Percentiles rank a stretch among this genome's conserved stretches.
phyloP scores from a whole-genome alignment of 1,140 invertebrate species.

The Dinoponera quadriceps region DNA sequence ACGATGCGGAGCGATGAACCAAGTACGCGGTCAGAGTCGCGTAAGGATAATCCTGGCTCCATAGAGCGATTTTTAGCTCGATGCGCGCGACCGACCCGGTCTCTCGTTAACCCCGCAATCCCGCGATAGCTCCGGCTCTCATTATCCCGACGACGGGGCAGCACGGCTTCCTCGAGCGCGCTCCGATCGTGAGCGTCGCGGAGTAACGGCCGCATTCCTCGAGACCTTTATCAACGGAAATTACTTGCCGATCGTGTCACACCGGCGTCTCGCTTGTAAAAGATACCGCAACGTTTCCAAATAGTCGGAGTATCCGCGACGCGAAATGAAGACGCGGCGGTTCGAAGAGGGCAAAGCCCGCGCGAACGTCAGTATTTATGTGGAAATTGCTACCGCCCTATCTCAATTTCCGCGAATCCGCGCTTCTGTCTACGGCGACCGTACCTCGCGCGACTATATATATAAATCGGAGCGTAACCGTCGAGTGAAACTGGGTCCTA shows the following conservation, averaged over 20 bases:
- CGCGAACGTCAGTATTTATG: neutral
- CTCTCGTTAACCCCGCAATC: conserved; percentile 62
- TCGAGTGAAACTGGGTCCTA: conserved; percentile 72
- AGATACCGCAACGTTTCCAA: conserved; percentile 35
- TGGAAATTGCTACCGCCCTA: conserved; percentile 21
- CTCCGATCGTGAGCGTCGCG: conserved; percentile 27
- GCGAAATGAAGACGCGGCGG: conserved; percentile 27
- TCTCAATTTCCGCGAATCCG: conserved; percentile 11
- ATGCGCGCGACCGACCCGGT: conserved; percentile 40
- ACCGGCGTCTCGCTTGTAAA: conserved; percentile 21
- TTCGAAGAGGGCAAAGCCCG: conserved; percentile 13
- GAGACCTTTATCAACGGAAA: conserved; percentile 34
- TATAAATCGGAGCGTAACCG: conserved; percentile 68
- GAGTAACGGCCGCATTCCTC: conserved; percentile 25
- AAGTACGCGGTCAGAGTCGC: conserved; percentile 34
- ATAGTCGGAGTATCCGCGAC: conserved; percentile 12
- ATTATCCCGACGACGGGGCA: conserved; percentile 42
- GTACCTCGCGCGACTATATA: conserved; percentile 9
- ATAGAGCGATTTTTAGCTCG: conserved; percentile 58
- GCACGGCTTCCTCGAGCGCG: neutral
- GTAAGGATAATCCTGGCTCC: conserved; percentile 26
- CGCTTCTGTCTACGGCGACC: conserved; percentile 1
- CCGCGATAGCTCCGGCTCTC: conserved; percentile 27
- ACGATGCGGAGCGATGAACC: neutral
- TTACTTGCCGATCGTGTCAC: conserved; percentile 38